phyloP scores from a whole-genome alignment of 2,797 vertebrate genomes.

The Tokudaia tokunoshimensis region DNA sequence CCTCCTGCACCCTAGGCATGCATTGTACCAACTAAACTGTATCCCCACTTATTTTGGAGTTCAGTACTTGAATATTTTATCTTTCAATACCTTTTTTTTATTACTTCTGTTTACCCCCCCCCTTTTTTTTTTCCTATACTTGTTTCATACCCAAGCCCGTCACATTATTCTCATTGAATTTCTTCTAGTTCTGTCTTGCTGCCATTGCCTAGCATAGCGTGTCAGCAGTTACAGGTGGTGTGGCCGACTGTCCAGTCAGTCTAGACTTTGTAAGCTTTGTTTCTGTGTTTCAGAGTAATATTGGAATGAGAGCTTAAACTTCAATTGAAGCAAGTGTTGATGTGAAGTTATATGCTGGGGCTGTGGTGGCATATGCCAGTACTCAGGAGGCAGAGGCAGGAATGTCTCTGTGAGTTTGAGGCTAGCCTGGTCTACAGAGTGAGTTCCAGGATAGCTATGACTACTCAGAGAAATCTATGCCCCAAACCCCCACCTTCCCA shows the following conservation, averaged over 20 bases:
- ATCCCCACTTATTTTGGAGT: not conserved
- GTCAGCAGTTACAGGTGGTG: not conserved
- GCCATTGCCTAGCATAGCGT: not conserved
- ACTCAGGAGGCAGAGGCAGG: not conserved
- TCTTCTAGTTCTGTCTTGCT: constrained; percentile 2
- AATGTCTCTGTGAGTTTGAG: not conserved
- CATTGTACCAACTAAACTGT: not conserved
- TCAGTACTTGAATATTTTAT: constrained; percentile 26
- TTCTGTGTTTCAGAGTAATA: not conserved
- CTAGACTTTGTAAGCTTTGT: not conserved
- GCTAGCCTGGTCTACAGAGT: not conserved
- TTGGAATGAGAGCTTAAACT: constrained; percentile 11
- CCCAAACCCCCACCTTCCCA: not conserved
- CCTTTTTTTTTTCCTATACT: not conserved
- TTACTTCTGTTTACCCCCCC: not conserved
- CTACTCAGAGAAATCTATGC: not conserved
- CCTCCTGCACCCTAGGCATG: not conserved
- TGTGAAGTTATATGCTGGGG: not conserved
- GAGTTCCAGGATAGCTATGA: not conserved
- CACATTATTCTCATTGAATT: not conserved
- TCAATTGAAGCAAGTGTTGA: not conserved
- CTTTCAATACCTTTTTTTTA: not conserved
- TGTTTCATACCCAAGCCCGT: not conserved
- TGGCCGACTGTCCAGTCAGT: not conserved
- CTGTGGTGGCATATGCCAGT: not conserved